Percentiles rank a stretch among this genome's conserved stretches.
These are phyloP conservation scores for Cantharis lateralis DNA, from an alignment of 2,888 invertebrate species.

Conservation along the genomic window DNA sequence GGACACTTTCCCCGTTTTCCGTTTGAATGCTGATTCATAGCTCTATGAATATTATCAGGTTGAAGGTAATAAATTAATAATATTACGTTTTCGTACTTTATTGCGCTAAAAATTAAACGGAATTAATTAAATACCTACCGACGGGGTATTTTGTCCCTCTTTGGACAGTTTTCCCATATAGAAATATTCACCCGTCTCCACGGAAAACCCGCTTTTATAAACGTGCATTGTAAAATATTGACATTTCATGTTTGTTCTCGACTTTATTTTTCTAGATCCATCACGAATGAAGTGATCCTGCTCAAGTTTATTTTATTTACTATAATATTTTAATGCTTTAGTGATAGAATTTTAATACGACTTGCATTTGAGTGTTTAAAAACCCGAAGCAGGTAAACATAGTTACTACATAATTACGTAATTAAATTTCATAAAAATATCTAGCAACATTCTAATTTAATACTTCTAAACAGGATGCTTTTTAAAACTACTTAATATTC, in stretches of 20 bases:
- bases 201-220: constrained; percentile 5
- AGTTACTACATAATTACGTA: background rate
- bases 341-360: background rate
- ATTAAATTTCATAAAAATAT: background rate
- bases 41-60: background rate
- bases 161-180: constrained; percentile 2
- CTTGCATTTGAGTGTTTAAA: background rate
- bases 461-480: background rate
- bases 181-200: background rate
- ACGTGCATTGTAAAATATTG: constrained; percentile 14
- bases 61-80: constrained; percentile 1
- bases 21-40: background rate
- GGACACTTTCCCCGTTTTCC: background rate
- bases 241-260: constrained; percentile 9
- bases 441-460: background rate
- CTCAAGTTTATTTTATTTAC: constrained; percentile 1
- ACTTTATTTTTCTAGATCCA: constrained; percentile 5
- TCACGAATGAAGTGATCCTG: background rate
- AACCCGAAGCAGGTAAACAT: background rate
- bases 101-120: constrained; percentile 1
- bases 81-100: constrained; percentile 3
- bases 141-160: background rate
- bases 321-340: background rate
- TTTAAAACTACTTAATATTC: constrained; percentile 4
- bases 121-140: background rate